A percentile compares a stretch with the other conserved stretches of the same genome.
These are phyloP conservation scores for Diuraphis noxia DNA, from an alignment of 1,140 invertebrate genomes.

Conservation along the genomic window DNA sequence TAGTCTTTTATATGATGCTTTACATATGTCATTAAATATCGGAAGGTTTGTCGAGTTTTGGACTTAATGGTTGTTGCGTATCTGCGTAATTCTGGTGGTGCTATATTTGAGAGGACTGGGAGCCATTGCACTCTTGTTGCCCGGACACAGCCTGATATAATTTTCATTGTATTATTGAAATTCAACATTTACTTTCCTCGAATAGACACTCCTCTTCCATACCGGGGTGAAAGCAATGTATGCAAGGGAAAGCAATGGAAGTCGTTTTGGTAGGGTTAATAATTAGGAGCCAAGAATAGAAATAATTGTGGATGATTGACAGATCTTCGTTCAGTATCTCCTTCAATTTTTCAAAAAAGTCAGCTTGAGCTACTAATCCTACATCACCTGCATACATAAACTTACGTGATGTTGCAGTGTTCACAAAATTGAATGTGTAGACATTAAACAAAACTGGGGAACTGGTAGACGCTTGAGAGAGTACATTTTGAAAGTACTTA, in stretches of 20 bases:
- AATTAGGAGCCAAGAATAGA: background rate
- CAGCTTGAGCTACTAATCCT: slow-evolving; percentile 10
- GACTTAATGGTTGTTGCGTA: too few relatives aligned
- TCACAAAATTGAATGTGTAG: background rate
- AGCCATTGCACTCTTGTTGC: too few relatives aligned
- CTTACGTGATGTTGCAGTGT: slow-evolving; percentile 13
- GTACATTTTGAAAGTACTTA: background rate
- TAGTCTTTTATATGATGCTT: too few relatives aligned
- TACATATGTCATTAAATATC: too few relatives aligned
- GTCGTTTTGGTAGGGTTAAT: background rate
- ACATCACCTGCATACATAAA: slow-evolving; percentile 20
- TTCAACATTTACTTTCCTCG: slow-evolving; percentile 21
- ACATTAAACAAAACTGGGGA: background rate
- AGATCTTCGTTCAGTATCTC: slow-evolving; percentile 16
- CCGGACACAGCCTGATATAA: background rate
- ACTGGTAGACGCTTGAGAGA: background rate
- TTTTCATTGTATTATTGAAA: slow-evolving; percentile 39
- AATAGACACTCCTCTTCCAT: slow-evolving; percentile 30
- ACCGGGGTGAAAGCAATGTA: slow-evolving; percentile 42
- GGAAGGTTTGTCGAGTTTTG: too few relatives aligned
- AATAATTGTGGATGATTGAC: background rate
- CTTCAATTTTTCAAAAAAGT: slow-evolving; percentile 1
- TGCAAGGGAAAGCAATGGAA: background rate
- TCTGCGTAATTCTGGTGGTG: too few relatives aligned
- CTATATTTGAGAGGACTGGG: too few relatives aligned